Evolutionary conservation across 2,113 vertebrate species (phyloP).

Genomic region (Indicator indicator): DNA sequence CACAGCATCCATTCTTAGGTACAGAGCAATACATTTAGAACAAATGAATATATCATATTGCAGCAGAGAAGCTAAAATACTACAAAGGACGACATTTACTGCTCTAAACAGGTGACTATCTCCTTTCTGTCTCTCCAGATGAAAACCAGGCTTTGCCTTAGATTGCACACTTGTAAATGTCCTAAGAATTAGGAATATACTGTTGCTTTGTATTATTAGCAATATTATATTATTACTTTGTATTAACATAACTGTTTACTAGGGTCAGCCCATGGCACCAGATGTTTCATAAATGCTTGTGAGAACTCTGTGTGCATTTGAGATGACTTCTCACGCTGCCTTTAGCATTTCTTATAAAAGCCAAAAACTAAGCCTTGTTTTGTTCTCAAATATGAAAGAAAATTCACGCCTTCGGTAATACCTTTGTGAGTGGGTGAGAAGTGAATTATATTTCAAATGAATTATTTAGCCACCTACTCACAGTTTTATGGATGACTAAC

Average conservation of each 20-base stretch:
- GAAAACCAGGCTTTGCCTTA: background rate
- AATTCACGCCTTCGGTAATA: slow-evolving; percentile 41
- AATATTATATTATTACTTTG: background rate
- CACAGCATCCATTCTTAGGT: background rate
- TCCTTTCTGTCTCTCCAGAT: background rate
- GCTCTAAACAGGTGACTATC: background rate
- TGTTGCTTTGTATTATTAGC: background rate
- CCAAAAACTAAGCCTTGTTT: slow-evolving; percentile 18
- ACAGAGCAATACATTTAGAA: background rate
- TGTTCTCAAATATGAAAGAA: slow-evolving; percentile 40
- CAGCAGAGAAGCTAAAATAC: background rate
- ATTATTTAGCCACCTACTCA: slow-evolving; percentile 10
- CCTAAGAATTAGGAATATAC: background rate
- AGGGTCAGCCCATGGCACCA: background rate
- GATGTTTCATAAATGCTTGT: background rate
- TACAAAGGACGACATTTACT: background rate
- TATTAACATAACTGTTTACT: background rate
- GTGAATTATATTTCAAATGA: slow-evolving; percentile 46
- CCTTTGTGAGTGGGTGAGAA: slow-evolving; percentile 31
- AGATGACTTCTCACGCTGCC: background rate
- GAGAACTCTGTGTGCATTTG: background rate
- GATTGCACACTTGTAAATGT: background rate
- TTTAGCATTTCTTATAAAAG: slow-evolving; percentile 15
- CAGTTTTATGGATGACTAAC: slow-evolving; percentile 1
- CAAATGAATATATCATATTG: background rate